Evolutionary conservation across 2,888 invertebrate species (phyloP).

Genomic region (Syritta pipiens): DNA sequence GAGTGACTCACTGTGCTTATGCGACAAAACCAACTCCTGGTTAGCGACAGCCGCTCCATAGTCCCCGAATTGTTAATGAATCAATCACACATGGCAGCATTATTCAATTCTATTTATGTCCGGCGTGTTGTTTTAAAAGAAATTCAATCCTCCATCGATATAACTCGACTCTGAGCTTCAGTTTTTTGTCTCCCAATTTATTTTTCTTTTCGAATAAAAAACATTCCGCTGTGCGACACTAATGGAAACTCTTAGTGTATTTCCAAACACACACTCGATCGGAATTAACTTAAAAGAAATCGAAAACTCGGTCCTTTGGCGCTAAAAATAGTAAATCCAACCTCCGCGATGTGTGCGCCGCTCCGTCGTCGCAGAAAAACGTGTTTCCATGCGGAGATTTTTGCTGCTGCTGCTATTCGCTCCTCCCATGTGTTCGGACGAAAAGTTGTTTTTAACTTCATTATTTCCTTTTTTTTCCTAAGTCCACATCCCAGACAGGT

Average conservation of each 20-base stretch:
- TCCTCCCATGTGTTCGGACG: not conserved
- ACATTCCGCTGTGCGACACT: not conserved
- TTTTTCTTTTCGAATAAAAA: not conserved
- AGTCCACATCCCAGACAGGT: too few relatives aligned
- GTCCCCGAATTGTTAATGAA: too few relatives aligned
- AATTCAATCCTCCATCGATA: too few relatives aligned
- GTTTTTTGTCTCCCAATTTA: not conserved
- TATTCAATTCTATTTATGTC: too few relatives aligned
- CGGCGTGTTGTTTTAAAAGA: too few relatives aligned
- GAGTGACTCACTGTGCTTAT: too few relatives aligned
- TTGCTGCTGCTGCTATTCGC: not conserved
- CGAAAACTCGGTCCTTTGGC: constrained; percentile 50
- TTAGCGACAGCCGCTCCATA: too few relatives aligned
- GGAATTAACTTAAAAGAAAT: constrained; percentile 39
- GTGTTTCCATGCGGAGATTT: constrained; percentile 28
- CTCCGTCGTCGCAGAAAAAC: constrained; percentile 27
- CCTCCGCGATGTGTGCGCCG: constrained; percentile 6
- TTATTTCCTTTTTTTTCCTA: too few relatives aligned
- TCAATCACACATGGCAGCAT: too few relatives aligned
- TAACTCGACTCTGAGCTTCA: too few relatives aligned
- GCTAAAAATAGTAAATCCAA: constrained; percentile 54
- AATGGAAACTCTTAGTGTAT: not conserved
- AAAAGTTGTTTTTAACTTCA: constrained; percentile 35
- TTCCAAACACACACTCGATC: not conserved
- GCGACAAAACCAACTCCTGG: too few relatives aligned